Evolutionary conservation across 2,888 invertebrate species (phyloP), one percentile per base, ranked within the genome.

Genomic region (Lycaena phlaeas): DNA sequence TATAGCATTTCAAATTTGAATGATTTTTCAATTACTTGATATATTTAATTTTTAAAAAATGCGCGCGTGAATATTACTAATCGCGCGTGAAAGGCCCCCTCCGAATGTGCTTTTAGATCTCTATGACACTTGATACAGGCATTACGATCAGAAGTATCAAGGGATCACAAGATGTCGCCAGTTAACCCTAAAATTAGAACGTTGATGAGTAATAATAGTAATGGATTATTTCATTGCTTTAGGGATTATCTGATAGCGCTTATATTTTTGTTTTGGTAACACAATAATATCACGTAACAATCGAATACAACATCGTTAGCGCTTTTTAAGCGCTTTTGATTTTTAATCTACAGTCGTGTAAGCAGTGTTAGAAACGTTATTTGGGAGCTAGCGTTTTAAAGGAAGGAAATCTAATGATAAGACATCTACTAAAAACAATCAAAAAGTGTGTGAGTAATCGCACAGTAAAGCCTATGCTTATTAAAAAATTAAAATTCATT

Each of bases 121-220:
- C 64, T 64, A 67, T 77, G 76, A 74, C 76, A 78, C 68, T 70
- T 72, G 78, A 78, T 77, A 74, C 64, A 57, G 52, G 48, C 56
- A 57, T 66, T 62, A 68, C 64, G 63, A 55, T 50, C 54, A 55
- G 53, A 58, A 57, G 61, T 57, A 61, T 59, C 59, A 55, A 51
- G 64, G 66, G 68, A 71, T 70, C 59, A 65, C 57, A 49, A 57
- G 54, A 68, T 66, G 68, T 65, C 72, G 61, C 64, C 64, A 64
- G 64, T 75, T 75, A 75, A 73, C 76, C 72, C 75, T 68, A 66
- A 68, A 71, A 70, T 56, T 65, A 57, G 56, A 55, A 54, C 51
- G 61, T 52, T 69, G 73, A 72, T 66, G 70, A 68, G 71, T 66
- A 69, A 69, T 73, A 70, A 66, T 68, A 68, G 65, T 68, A 68